These are phyloP conservation scores for Epinephelus moara DNA, from an alignment of 2,113 vertebrate species.

Conservation along the genomic window DNA sequence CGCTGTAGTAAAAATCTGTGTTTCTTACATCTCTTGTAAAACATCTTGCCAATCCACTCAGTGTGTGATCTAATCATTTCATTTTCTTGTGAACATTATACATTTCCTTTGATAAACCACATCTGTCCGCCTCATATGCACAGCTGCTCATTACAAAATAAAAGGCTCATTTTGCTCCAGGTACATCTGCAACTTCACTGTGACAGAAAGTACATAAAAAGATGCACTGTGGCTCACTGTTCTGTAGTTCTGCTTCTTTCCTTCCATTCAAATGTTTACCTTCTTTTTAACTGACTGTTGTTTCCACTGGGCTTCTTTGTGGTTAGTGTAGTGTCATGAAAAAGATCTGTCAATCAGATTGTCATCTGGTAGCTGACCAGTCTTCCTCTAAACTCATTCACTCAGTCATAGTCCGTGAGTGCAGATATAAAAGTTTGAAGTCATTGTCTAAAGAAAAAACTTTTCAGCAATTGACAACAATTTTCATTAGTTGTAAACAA, in stretches of 20 bases:
- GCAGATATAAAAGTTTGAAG: background rate
- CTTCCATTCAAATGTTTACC: background rate
- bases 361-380: background rate
- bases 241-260: background rate
- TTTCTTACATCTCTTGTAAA: conserved; percentile 24
- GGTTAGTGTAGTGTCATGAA: background rate
- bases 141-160: conserved; percentile 42
- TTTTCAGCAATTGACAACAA: too few species aligned
- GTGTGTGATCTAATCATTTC: conserved; percentile 8
- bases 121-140: conserved; percentile 44
- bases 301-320: background rate
- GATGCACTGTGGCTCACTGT: background rate
- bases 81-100: background rate
- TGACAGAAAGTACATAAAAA: background rate
- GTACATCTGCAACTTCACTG: conserved; percentile 13
- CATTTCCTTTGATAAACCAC: conserved; percentile 41
- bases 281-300: background rate
- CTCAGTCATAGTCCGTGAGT: background rate
- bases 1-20: background rate
- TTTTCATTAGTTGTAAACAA: background rate
- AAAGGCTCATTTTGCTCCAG: conserved; percentile 31
- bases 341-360: background rate
- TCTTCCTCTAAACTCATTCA: background rate
- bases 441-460: too few species aligned
- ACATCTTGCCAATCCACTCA: conserved; percentile 19